phyloP scores from a whole-genome alignment of 2,888 invertebrate genomes.

The Diadegma fenestrale region DNA sequence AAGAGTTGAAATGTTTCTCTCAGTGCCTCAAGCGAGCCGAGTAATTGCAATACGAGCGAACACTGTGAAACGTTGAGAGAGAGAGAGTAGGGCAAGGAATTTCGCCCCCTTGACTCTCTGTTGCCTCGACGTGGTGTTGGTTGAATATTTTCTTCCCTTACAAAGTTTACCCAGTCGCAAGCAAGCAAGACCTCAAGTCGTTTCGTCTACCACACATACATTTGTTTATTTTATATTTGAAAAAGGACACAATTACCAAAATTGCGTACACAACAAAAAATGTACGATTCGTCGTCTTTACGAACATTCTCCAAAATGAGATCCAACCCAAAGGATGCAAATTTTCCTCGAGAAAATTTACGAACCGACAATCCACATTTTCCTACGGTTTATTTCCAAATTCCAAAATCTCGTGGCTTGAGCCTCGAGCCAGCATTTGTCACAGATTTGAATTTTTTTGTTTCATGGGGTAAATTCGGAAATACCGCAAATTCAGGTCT shows the following conservation, averaged over 20 bases:
- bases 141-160: constrained; percentile 41
- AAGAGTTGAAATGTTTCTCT: constrained; percentile 58
- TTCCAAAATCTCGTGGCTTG: no score
- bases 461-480: no score
- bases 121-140: constrained; percentile 23
- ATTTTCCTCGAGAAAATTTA: no score
- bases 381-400: no score
- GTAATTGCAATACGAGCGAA: constrained; percentile 63
- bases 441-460: no score
- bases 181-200: constrained; percentile 26
- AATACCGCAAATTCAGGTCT: not conserved
- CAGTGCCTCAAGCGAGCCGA: constrained; percentile 55
- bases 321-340: no score
- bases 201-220: not conserved
- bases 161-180: constrained; percentile 27
- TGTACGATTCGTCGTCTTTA: not conserved
- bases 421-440: no score
- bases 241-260: not conserved
- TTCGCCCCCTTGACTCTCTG: constrained; percentile 42
- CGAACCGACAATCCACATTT: no score
- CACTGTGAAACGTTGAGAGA: constrained; percentile 33
- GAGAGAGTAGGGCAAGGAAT: constrained; percentile 36
- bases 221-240: not conserved
- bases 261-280: not conserved
- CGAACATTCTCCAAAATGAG: not conserved